A percentile compares a stretch with the other conserved stretches of the same genome.
These are phyloP conservation scores for Miltochrista miniata DNA, from an alignment of 2,888 invertebrate species.

Conservation along the genomic window DNA sequence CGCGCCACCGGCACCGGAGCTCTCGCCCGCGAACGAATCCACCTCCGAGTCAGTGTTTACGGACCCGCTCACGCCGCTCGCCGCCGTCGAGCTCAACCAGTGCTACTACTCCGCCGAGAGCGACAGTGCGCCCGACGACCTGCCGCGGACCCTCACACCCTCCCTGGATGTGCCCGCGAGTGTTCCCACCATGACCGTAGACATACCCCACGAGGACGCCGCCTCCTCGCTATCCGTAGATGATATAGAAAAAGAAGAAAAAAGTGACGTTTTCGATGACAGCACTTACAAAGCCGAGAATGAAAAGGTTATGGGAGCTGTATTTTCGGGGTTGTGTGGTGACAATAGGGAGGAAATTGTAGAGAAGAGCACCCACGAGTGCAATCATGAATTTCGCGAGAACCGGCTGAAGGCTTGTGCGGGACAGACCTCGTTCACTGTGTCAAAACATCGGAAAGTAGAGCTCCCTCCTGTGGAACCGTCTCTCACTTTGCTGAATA, in stretches of 20 bases:
- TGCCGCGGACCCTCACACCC: slow-evolving; percentile 59
- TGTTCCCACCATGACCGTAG: slow-evolving; percentile 37
- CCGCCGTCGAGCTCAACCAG: slow-evolving; percentile 85
- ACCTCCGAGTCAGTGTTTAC: slow-evolving; percentile 90
- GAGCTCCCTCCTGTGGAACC: slow-evolving; percentile 81
- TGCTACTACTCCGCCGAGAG: slow-evolving; percentile 86
- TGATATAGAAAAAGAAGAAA: slow-evolving; percentile 68
- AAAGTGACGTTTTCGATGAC: slow-evolving; percentile 70
- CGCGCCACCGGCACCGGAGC: slow-evolving; percentile 41
- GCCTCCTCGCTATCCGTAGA: slow-evolving; percentile 58
- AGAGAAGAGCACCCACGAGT: slow-evolving; percentile 63
- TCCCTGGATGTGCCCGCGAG: slow-evolving; percentile 40
- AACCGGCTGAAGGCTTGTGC: slow-evolving; percentile 72
- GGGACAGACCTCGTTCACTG: slow-evolving; percentile 81
- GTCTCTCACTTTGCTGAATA: slow-evolving; percentile 61
- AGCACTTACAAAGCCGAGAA: slow-evolving; percentile 65
- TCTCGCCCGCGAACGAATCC: slow-evolving; percentile 82
- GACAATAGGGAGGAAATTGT: slow-evolving; percentile 40
- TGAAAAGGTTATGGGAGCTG: slow-evolving; percentile 75
- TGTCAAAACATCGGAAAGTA: slow-evolving; percentile 85
- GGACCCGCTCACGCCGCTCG: slow-evolving; percentile 86
- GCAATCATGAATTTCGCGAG: slow-evolving; percentile 72
- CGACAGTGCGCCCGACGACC: slow-evolving; percentile 73
- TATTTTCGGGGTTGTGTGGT: slow-evolving; percentile 61
- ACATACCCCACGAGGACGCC: slow-evolving; percentile 70